phyloP scores from a whole-genome alignment of 2,113 vertebrate species.

The Passer domesticus region DNA sequence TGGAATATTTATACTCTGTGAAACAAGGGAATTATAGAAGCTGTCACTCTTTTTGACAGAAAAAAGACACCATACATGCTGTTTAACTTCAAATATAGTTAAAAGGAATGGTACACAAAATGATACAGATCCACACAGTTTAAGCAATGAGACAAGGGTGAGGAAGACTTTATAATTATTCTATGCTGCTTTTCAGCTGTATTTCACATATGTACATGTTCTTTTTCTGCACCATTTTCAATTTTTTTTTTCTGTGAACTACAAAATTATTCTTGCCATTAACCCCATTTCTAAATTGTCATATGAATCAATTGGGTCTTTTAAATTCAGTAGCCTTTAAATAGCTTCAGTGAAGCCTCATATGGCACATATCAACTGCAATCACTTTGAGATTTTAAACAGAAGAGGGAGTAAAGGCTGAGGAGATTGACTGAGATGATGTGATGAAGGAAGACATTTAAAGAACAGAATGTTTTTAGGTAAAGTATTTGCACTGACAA shows the following conservation, averaged over 20 bases:
- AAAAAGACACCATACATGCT: constrained; percentile 61
- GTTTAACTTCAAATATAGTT: constrained; percentile 62
- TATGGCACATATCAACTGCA: not conserved
- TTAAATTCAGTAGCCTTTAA: constrained; percentile 10
- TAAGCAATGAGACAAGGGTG: constrained; percentile 16
- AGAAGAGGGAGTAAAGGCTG: not conserved
- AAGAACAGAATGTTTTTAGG: not conserved
- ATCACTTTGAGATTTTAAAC: not conserved
- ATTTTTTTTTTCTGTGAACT: not conserved
- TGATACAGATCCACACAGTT: not conserved
- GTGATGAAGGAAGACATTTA: not conserved
- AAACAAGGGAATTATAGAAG: constrained; percentile 61
- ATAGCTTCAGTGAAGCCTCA: constrained; percentile 4
- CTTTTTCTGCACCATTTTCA: not conserved
- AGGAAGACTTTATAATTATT: constrained; percentile 3
- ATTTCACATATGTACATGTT: not conserved
- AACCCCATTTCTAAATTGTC: not conserved
- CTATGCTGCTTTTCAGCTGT: not conserved
- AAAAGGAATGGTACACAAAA: constrained; percentile 50
- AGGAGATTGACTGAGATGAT: not conserved
- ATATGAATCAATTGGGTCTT: not conserved
- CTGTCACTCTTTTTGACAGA: constrained; percentile 64
- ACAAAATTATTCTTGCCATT: not conserved
- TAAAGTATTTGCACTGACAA: not conserved
- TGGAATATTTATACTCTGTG: constrained; percentile 59